Evolutionary conservation across 2,113 vertebrate genomes (phyloP).

Genomic region (Pogona vitticeps): DNA sequence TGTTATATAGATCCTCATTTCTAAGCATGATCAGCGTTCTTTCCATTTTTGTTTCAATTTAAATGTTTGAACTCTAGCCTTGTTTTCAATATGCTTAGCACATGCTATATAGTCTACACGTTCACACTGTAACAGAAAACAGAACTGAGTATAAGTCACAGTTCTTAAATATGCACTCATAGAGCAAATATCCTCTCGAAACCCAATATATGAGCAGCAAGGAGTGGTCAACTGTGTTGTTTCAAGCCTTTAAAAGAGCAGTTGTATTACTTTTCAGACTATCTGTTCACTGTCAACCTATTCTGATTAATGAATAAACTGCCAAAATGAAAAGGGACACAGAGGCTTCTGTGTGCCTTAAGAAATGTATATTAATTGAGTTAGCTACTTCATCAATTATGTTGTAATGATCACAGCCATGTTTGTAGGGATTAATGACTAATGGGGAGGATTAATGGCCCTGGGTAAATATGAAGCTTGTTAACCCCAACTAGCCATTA

Average conservation of each 20-base stretch:
- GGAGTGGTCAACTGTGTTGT: not conserved
- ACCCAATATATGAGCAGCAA: not conserved
- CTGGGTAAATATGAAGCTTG: not conserved
- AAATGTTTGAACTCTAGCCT: constrained; percentile 9
- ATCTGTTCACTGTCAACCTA: constrained; percentile 21
- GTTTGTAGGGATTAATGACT: constrained; percentile 31
- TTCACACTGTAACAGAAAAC: not conserved
- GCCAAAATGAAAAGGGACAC: constrained; percentile 8
- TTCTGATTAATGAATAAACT: constrained; percentile 1
- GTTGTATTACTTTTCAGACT: constrained; percentile 29
- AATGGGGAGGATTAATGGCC: constrained; percentile 7
- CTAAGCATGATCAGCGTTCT: not conserved
- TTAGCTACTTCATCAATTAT: constrained; percentile 33
- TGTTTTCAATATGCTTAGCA: not conserved
- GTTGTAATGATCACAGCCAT: not conserved
- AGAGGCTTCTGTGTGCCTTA: constrained; percentile 18
- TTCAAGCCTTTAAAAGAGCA: constrained; percentile 27
- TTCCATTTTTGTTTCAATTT: constrained; percentile 24
- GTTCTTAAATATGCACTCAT: constrained; percentile 1
- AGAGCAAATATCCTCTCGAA: not conserved
- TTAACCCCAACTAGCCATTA: constrained; percentile 15
- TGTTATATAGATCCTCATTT: not conserved
- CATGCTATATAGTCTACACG: not conserved
- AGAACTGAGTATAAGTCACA: not conserved
- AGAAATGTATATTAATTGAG: constrained; percentile 25